Percentiles rank a stretch among this genome's conserved stretches.
phyloP scores from a whole-genome alignment of 2,113 vertebrate genomes.

The Lates calcarifer region DNA sequence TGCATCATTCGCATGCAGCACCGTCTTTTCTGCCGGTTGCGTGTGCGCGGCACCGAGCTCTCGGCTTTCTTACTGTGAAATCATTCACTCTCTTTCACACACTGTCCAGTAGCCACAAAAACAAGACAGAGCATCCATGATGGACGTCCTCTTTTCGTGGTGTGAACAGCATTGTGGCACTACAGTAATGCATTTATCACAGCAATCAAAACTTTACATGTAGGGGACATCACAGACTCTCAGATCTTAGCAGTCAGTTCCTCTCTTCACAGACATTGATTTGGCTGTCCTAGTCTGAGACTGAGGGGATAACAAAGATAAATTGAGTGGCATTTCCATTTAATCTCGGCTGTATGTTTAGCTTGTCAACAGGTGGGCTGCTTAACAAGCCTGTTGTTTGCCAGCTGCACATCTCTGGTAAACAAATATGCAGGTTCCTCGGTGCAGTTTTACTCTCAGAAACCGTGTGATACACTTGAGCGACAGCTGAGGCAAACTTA shows the following conservation, averaged over 20 bases:
- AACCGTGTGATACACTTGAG: background rate
- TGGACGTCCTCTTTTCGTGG: slow-evolving; percentile 36
- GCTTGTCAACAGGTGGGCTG: slow-evolving; percentile 76
- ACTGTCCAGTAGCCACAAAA: slow-evolving; percentile 18
- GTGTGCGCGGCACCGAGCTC: slow-evolving; percentile 7
- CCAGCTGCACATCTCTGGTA: slow-evolving; percentile 56
- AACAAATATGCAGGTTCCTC: slow-evolving; percentile 36
- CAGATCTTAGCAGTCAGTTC: slow-evolving; percentile 42
- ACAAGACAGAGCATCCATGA: slow-evolving; percentile 34
- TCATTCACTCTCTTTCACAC: slow-evolving; percentile 25
- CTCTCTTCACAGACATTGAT: slow-evolving; percentile 64
- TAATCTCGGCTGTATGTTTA: slow-evolving; percentile 63
- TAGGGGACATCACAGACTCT: slow-evolving; percentile 23
- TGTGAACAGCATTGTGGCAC: slow-evolving; percentile 50
- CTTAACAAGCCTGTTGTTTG: slow-evolving; percentile 57
- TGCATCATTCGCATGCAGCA: slow-evolving; percentile 62
- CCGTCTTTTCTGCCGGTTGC: slow-evolving; percentile 4
- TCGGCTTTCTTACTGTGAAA: slow-evolving; percentile 6
- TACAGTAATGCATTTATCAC: slow-evolving; percentile 67
- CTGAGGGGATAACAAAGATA: slow-evolving; percentile 74
- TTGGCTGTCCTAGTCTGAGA: slow-evolving; percentile 43
- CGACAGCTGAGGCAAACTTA: slow-evolving; percentile 50
- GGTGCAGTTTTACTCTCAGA: slow-evolving; percentile 9
- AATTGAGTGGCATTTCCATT: slow-evolving; percentile 71
- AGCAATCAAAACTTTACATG: slow-evolving; percentile 65